These are phyloP conservation scores for Oligia strigilis DNA, from an alignment of 2,888 invertebrate genomes.

Conservation along the genomic window DNA sequence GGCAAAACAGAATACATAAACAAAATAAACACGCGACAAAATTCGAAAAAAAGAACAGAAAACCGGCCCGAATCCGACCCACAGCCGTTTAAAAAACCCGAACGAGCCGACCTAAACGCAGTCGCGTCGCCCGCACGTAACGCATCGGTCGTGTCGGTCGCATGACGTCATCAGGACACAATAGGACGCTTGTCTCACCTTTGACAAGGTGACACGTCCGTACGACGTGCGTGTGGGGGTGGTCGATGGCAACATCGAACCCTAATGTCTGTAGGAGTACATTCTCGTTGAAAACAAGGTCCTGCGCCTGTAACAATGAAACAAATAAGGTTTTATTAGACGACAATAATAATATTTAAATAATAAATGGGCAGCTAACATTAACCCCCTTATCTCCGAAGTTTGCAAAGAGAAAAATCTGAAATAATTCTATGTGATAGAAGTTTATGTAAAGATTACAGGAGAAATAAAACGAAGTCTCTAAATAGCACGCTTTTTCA, in stretches of 20 bases:
- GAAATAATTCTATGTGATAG: no score
- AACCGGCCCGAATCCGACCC: constrained; percentile 49
- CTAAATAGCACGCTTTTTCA: no score
- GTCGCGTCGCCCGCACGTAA: constrained; percentile 33
- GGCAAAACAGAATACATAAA: constrained; percentile 21
- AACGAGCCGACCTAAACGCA: constrained; percentile 39
- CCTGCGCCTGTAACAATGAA: constrained; percentile 93
- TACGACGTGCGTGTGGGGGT: constrained; percentile 99
- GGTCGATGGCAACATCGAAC: constrained; percentile 99
- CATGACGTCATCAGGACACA: constrained; percentile 61
- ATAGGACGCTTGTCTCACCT: constrained; percentile 92
- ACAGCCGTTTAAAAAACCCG: constrained; percentile 59
- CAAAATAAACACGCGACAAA: constrained; percentile 20
- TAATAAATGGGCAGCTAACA: not conserved
- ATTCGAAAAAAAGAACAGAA: constrained; percentile 21
- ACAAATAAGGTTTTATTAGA: constrained; percentile 9
- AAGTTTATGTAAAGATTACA: no score
- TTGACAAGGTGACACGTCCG: constrained; percentile 98
- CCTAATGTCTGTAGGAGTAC: constrained; percentile 98
- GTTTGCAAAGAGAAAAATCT: no score
- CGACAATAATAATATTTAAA: no score
- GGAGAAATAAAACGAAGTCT: no score
- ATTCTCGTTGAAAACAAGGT: constrained; percentile 99
- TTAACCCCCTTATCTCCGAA: no score
- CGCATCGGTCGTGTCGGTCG: constrained; percentile 32